Evolutionary conservation across 1,140 invertebrate species (phyloP).

Genomic region (Musca domestica): DNA sequence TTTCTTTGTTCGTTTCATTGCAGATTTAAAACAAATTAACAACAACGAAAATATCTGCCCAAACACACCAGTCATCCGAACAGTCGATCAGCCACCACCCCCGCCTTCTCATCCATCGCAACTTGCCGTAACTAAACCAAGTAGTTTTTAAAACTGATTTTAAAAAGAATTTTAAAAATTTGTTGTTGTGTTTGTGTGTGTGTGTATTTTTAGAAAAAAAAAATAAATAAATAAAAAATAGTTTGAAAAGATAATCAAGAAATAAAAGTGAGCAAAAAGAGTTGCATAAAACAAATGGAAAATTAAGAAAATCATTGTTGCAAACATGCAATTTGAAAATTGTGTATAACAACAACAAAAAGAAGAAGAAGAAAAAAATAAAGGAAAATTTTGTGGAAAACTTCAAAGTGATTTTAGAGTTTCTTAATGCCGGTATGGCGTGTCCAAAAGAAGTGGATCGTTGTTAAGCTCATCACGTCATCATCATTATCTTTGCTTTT

Average conservation of each 20-base stretch:
- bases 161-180: constrained; percentile 40
- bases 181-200: constrained; percentile 5
- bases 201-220: too few species aligned
- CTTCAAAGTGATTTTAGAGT: too few species aligned
- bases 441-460: too few species aligned
- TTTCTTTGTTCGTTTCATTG: background rate
- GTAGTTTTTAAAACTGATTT: constrained; percentile 30
- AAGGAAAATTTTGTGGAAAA: too few species aligned
- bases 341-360: too few species aligned
- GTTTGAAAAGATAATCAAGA: background rate
- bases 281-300: constrained; percentile 19
- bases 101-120: background rate
- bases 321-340: too few species aligned
- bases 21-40: background rate
- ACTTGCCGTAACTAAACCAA: background rate
- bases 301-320: background rate
- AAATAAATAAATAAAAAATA: constrained; percentile 16
- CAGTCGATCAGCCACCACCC: background rate
- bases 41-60: too few species aligned
- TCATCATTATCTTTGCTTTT: too few species aligned
- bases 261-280: constrained; percentile 1
- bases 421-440: too few species aligned
- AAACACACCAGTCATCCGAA: background rate
- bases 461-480: too few species aligned
- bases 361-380: constrained; percentile 35